Base-by-base conservation (phyloP, 2,888 invertebrate species). In the Anorthoa munda region DNA sequence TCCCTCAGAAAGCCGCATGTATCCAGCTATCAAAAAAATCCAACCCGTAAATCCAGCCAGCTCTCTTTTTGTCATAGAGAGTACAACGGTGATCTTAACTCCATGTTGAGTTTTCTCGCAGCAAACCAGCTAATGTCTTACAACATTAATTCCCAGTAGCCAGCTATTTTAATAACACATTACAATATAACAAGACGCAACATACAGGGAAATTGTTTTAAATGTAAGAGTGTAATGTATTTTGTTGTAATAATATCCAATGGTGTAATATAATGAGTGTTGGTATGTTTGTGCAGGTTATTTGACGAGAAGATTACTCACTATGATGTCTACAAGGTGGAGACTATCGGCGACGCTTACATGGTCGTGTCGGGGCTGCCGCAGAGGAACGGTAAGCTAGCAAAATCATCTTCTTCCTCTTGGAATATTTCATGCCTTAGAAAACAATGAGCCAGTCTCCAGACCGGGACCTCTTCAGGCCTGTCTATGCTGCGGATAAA, bases 301-400 rank as follows among this genome's bases (percentile, higher is more conserved):
- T 98, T 98, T 89, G 98, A 98, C 85, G 97, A 97, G 67, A 97
- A 97, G 81, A 97, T 98, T 86, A 97, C 97, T 88, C 97, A 97
- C 81, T 98, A 97, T 90, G 97, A 98, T 84, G 98, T 98, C 0
- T 98, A 98, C 93, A 98, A 98, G 87, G 98, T 98, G 64, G 97
- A 97, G 86, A 97, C 97, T 0, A 97, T 97, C 18, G 97, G 97
- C 0, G 97, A 97, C 83, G 97, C 97, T 0, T 97, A 97, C 86
- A 97, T 97, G 97, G 97, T 97, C 0, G 97, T 97, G 1, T 97
- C 97, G 0, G 97, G 97, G 0, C 87, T 97, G 23, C 97, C 97
- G 0, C 96, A 97, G 84, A 92, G 96, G 82, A 97, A 97, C 80
- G 97, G 97, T 97, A 77, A 83, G 89, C 48, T 7, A 45, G 39